Evolutionary conservation across 2,888 invertebrate species (phyloP).

Genomic region (Artemia sinica): DNA sequence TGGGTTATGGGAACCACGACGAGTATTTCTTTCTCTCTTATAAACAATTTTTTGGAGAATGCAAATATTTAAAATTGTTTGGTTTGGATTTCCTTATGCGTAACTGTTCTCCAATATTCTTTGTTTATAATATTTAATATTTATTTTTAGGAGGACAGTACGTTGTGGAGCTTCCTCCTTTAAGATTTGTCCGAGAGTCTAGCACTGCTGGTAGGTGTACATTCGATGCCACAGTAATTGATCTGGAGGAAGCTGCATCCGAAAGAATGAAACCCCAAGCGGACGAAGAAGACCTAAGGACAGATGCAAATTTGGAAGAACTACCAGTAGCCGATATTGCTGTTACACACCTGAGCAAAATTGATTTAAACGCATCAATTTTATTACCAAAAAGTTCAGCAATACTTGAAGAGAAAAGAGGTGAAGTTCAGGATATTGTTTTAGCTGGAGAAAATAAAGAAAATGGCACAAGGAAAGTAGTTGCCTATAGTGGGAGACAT

Average conservation of each 20-base stretch:
- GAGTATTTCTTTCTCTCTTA: no score
- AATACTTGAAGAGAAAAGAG: no score
- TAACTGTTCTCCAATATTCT: no score
- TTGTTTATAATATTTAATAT: background rate
- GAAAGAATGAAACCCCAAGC: slow-evolving; percentile 42
- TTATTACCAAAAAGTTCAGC: no score
- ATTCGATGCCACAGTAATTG: slow-evolving; percentile 80
- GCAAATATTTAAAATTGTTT: no score
- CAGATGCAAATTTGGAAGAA: slow-evolving; percentile 71
- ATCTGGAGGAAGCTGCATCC: slow-evolving; percentile 69
- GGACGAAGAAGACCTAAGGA: slow-evolving; percentile 50
- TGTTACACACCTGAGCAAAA: no score
- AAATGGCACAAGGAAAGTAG: background rate
- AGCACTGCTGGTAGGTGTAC: slow-evolving; percentile 67
- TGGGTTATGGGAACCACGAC: no score
- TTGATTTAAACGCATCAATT: no score
- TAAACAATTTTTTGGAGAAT: no score
- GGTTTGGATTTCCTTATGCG: no score
- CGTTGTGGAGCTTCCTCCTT: slow-evolving; percentile 64
- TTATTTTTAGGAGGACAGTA: slow-evolving; percentile 47
- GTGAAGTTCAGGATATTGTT: no score
- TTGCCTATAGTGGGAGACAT: background rate
- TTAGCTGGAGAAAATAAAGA: no score
- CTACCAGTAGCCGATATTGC: slow-evolving; percentile 40
- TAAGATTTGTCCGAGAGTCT: slow-evolving; percentile 72